These are phyloP conservation scores for Xestobium rufovillosum DNA, from an alignment of 2,888 invertebrate genomes.

Conservation along the genomic window DNA sequence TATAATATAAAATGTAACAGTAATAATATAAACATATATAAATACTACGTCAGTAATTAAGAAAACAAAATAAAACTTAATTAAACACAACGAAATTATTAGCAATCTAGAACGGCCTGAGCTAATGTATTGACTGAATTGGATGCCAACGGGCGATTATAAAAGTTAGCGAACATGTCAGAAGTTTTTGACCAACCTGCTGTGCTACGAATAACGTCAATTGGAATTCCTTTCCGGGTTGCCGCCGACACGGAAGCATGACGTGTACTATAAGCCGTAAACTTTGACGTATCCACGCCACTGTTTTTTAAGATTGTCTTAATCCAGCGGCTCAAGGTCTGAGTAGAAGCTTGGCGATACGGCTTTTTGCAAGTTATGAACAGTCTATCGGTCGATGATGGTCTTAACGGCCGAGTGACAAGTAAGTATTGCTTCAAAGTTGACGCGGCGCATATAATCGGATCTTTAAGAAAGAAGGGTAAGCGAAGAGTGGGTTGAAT, in stretches of 20 bases:
- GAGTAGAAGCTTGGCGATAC: slow-evolving; percentile 6
- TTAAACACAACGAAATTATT: no score
- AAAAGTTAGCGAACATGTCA: slow-evolving; percentile 15
- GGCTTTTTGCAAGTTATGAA: slow-evolving; percentile 13
- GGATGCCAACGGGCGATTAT: slow-evolving; percentile 6
- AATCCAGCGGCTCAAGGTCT: slow-evolving; percentile 11
- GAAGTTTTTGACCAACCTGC: slow-evolving; percentile 21
- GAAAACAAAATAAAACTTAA: no score
- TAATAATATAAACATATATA: no score
- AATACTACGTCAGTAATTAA: no score
- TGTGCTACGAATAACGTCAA: slow-evolving; percentile 16
- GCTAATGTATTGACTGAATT: no score
- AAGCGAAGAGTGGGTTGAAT: slow-evolving; percentile 3
- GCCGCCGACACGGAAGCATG: slow-evolving; percentile 22
- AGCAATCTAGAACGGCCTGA: no score
- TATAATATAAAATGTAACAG: no score
- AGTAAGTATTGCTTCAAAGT: slow-evolving; percentile 9
- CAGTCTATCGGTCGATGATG: slow-evolving; percentile 4
- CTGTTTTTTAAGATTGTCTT: slow-evolving; percentile 10
- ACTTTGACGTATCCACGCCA: slow-evolving; percentile 20
- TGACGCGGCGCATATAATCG: slow-evolving; percentile 8
- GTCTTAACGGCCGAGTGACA: slow-evolving; percentile 8
- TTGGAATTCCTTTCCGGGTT: slow-evolving; percentile 14
- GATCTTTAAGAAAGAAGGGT: slow-evolving; percentile 6
- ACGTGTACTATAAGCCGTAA: slow-evolving; percentile 13